Evolutionary conservation across 2,797 vertebrate genomes (phyloP), one percentile per base, ranked within the genome.

Genomic region (Onychomys torridus): DNA sequence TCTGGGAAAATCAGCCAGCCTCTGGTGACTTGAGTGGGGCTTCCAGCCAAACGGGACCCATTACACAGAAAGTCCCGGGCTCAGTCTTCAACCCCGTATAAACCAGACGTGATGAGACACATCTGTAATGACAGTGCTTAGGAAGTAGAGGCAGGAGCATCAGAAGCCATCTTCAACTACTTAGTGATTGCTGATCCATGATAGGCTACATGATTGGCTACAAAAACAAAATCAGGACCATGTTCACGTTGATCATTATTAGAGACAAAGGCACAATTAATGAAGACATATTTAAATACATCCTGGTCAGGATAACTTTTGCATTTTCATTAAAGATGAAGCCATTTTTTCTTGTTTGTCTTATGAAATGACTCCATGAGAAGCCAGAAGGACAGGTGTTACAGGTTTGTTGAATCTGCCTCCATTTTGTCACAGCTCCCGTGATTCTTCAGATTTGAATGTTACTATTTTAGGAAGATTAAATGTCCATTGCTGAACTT

Each of bases 361-460:
- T 86, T 59, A 6, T 3, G 14, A 34, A 27, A 34, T 63, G 75
- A 21, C 49, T 61, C 67, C 27, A 0, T 37, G 16, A 43, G 27
- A 67, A 23, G 32, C n/a, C 52, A 91, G 46, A 91, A 21, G 40
- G 2, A 13, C 2, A 5, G 37, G 13, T 32, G 12, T 57, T 14
- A 0, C 7, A 25, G 7, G 67, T 25, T 67, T 57, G 23, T 65
- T 40, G 21, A 3, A 6, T 46, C 69, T 25, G 2, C n/a, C 78
- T 46, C 9, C 43, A 0, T 67, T 3, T 12, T 40, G 40, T 52
- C 34, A 6, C 34, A 0, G 10, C 19, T 3, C 40, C 46, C 13
- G 0, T n/a, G n/a, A 19, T 19, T 55, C 73, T 34, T n/a, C 40
- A 0, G 32, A 25, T 37, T 34, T 73, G 1, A 76, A 19, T n/a